Evolutionary conservation across 2,797 vertebrate species (phyloP), one percentile per base, ranked within the genome.

Genomic region (Chaetophractus vellerosus): DNA sequence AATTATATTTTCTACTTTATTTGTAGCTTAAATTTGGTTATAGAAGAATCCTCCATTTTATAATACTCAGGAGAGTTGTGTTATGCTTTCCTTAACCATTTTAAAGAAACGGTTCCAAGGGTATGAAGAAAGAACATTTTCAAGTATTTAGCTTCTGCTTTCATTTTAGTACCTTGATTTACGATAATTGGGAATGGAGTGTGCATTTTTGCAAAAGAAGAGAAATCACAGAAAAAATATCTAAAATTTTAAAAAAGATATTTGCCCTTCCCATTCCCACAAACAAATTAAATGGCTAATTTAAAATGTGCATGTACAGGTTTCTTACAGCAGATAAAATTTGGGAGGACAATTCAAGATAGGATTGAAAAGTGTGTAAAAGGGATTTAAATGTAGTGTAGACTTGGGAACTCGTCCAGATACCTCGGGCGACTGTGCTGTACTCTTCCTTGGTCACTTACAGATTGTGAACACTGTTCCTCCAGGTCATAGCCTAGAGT

Each of bases 161-260:
- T 80, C 24, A 91, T 87, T 89, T 82, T 59, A 84, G 57, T 61
- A 41, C 50, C n/a, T 93, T 71, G 57, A 38, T 82, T 95, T 86
- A 31, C 63, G 63, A 71, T 38, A 26, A 0, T 24, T 81, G 24
- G 41, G 31, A 91, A 74, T 76, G 89, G 61, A 74, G 78, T 31
- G 28, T 89, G 38, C 78, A 57, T 72, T 90, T 88, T 61, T 45
- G 24, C 38, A 28, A 57, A 57, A 71, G 2, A 19, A 36, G 48
- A 38, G 14, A 91, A 26, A 57, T 88, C 78, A 57, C 10, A 24
- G 8, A 50, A 38, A 45, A 52, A n/a, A n/a, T n/a, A n/a, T n/a
- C n/a, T n/a, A n/a, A n/a, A 84, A 93, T 28, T 38, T 33, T 45
- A 6, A 9, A 9, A 45, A 87, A n/a, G 66, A n/a, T 91, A 57